Evolutionary conservation across 1,140 invertebrate genomes (phyloP).

Genomic region (Ditylenchus dipsaci): DNA sequence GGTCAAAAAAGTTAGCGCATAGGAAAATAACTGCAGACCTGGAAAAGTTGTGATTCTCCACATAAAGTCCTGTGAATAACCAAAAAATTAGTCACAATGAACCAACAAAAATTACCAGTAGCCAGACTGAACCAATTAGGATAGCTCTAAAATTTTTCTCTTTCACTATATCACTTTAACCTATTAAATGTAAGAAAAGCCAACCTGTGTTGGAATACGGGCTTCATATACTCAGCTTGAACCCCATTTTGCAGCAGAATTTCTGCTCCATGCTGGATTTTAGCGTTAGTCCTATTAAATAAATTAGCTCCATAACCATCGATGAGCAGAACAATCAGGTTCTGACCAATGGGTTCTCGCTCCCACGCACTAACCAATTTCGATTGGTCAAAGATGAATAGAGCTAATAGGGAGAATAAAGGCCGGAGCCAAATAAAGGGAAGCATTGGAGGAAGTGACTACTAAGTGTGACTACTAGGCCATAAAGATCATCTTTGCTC

Average conservation of each 20-base stretch:
- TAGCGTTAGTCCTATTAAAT: conserved; percentile 49
- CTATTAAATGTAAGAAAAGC: too few species aligned
- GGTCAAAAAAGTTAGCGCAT: too few species aligned
- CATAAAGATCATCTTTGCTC: too few species aligned
- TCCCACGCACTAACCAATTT: background rate
- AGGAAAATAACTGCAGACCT: background rate
- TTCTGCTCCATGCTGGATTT: conserved; percentile 39
- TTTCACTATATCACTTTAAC: too few species aligned
- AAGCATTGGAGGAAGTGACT: too few species aligned
- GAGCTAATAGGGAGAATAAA: too few species aligned
- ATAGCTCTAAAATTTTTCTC: conserved; percentile 38
- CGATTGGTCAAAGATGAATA: too few species aligned
- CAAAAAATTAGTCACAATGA: conserved; percentile 5
- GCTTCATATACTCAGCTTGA: conserved; percentile 47
- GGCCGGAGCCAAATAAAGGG: too few species aligned
- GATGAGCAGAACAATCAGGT: conserved; percentile 53
- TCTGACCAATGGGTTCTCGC: conserved; percentile 49
- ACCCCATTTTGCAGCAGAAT: conserved; percentile 43
- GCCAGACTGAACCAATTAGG: conserved; percentile 54
- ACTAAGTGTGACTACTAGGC: too few species aligned
- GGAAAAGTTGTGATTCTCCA: conserved; percentile 57
- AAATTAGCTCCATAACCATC: conserved; percentile 54
- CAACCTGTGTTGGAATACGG: conserved; percentile 50
- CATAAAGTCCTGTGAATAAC: conserved; percentile 54
- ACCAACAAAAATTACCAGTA: conserved; percentile 38